These are phyloP conservation scores for Notechis scutatus DNA, from an alignment of 2,113 vertebrate genomes.

Conservation along the genomic window DNA sequence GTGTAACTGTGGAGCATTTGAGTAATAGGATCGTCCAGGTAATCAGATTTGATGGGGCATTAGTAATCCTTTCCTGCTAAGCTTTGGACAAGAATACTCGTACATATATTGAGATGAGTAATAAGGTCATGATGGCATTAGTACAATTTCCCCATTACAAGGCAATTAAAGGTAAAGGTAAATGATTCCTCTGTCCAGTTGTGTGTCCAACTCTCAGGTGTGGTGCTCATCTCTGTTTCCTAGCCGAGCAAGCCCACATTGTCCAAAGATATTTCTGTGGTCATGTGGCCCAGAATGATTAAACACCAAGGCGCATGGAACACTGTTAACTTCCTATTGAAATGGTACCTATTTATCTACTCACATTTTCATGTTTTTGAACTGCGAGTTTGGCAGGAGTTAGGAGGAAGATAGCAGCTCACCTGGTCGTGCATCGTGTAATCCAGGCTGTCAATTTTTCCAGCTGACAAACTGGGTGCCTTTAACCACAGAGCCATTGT, in stretches of 20 bases:
- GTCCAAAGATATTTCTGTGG: neutral
- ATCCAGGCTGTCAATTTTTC: neutral
- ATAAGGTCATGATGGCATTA: neutral
- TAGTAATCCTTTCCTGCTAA: slow-evolving; percentile 40
- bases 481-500: neutral
- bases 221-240: neutral
- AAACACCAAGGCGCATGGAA: neutral
- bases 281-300: neutral
- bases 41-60: slow-evolving; percentile 27
- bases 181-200: neutral
- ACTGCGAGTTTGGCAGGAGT: neutral
- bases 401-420: neutral
- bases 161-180: neutral
- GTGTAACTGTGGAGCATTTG: slow-evolving; percentile 33
- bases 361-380: neutral
- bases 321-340: neutral
- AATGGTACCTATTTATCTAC: neutral
- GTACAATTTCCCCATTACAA: neutral
- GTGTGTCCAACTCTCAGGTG: neutral
- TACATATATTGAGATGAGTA: neutral
- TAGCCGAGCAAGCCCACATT: neutral
- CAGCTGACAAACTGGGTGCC: neutral
- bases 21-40: slow-evolving; percentile 23
- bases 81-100: slow-evolving; percentile 23
- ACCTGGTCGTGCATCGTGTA: neutral